phyloP scores from a whole-genome alignment of 2,888 invertebrate genomes.

The Drosophila kambysellisi region DNA sequence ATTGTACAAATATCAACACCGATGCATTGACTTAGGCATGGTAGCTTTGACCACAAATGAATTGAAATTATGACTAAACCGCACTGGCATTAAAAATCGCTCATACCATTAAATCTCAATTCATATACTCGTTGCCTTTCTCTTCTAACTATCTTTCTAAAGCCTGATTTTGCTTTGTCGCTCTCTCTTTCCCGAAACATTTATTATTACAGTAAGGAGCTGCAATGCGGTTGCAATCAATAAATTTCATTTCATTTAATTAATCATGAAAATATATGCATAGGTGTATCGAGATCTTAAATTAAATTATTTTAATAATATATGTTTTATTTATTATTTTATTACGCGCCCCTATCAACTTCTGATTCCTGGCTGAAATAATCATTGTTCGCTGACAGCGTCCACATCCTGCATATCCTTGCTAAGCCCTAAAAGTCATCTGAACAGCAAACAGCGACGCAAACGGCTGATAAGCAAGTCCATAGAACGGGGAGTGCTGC shows the following conservation, averaged over 20 bases:
- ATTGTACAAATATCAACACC: neutral
- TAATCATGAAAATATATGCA: neutral
- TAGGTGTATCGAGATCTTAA: neutral
- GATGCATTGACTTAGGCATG: neutral
- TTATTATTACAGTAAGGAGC: neutral
- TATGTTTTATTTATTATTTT: neutral
- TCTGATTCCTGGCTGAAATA: neutral
- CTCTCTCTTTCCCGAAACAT: neutral
- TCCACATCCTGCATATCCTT: neutral
- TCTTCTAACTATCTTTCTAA: neutral
- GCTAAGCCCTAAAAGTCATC: slow-evolving; percentile 4
- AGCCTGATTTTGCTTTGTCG: neutral
- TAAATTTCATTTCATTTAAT: neutral
- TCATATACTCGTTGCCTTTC: neutral
- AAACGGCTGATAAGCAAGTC: slow-evolving; percentile 9
- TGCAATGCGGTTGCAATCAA: neutral
- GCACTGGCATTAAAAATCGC: neutral
- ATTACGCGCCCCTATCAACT: neutral
- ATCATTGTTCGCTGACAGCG: neutral
- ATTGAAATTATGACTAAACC: neutral
- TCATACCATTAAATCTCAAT: neutral
- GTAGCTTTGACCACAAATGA: neutral
- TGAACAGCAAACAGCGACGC: neutral
- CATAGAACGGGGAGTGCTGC: slow-evolving; percentile 7
- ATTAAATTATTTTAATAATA: neutral